These are phyloP conservation scores for Tragopan temminckii DNA, from an alignment of 2,797 vertebrate genomes.

Conservation along the genomic window DNA sequence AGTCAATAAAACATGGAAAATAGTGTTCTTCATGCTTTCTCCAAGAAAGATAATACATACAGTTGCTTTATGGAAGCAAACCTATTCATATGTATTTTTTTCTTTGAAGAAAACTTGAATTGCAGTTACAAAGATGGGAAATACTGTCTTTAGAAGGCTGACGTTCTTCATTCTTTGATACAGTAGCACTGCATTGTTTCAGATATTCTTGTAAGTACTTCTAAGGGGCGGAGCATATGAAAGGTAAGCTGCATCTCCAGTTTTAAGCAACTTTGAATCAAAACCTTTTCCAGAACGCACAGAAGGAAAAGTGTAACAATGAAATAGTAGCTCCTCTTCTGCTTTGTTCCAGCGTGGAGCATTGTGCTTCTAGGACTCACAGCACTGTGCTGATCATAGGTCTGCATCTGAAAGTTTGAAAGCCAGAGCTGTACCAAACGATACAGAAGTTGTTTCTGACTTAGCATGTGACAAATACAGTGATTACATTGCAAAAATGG, in stretches of 20 bases:
- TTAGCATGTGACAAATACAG: not conserved
- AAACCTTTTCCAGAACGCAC: not conserved
- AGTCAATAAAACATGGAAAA: constrained; percentile 25
- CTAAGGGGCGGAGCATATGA: constrained; percentile 21
- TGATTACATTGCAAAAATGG: not conserved
- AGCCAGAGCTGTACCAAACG: not conserved
- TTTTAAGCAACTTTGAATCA: not conserved
- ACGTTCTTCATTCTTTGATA: not conserved
- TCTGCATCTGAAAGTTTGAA: not conserved
- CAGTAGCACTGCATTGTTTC: not conserved
- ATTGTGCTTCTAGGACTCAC: not conserved
- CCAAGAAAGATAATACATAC: not conserved
- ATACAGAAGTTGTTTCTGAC: not conserved
- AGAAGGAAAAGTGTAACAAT: not conserved
- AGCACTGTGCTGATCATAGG: not conserved
- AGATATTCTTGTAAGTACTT: not conserved
- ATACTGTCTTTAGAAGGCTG: not conserved
- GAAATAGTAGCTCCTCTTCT: not conserved
- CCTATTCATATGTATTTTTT: not conserved
- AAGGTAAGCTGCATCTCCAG: constrained; percentile 57
- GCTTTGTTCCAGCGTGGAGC: not conserved
- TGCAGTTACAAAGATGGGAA: constrained; percentile 16
- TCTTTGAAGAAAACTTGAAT: not conserved
- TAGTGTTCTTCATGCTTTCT: constrained; percentile 20
- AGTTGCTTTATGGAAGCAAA: constrained; percentile 45